phyloP scores from a whole-genome alignment of 2,797 vertebrate species.

The Paguma larvata region DNA sequence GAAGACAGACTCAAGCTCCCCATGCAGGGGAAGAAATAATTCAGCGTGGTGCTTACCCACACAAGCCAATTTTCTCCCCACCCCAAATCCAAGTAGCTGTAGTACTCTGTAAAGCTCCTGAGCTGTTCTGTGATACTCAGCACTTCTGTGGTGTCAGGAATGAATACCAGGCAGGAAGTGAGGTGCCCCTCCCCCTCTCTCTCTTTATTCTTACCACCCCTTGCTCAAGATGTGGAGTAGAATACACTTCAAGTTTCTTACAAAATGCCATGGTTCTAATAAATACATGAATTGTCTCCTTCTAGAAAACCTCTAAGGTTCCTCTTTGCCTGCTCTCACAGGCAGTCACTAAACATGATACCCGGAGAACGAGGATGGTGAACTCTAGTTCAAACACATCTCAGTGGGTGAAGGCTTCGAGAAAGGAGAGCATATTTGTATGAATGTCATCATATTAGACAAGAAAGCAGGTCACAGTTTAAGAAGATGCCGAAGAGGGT shows the following conservation, averaged over 20 bases:
- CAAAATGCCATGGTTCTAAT: background rate
- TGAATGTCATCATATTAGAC: background rate
- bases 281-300: background rate
- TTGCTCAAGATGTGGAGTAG: background rate
- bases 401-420: background rate
- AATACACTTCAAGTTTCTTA: background rate
- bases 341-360: background rate
- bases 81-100: background rate
- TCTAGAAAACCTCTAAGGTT: too few relatives aligned
- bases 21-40: background rate
- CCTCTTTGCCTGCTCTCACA: background rate
- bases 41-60: background rate
- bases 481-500: too few relatives aligned
- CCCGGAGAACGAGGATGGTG: background rate
- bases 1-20: background rate
- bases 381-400: background rate
- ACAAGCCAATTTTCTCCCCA: background rate
- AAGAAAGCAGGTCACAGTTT: background rate
- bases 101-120: background rate
- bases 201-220: too few relatives aligned
- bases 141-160: too few relatives aligned
- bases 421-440: background rate
- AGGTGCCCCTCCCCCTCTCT: background rate
- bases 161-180: background rate
- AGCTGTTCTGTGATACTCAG: background rate